Evolutionary conservation across 2,888 invertebrate genomes (phyloP), one percentile per base, ranked within the genome.

Genomic region (Drosophila austrosaltans): DNA sequence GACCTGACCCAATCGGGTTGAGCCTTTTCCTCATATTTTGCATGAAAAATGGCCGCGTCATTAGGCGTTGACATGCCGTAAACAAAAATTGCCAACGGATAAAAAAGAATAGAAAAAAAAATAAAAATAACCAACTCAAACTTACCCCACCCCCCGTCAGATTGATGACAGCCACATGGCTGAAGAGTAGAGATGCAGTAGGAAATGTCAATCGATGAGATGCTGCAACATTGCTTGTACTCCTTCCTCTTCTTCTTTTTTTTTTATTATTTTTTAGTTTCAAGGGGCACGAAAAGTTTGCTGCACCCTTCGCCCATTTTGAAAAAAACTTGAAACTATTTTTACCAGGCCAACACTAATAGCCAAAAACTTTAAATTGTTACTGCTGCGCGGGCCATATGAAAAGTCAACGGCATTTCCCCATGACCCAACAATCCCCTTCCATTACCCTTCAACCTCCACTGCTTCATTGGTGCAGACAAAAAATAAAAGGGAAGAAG

Each of bases 281-380:
- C 22, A 36, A 10, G 36, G 48, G 25, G 25, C 25, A 48, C 12
- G 25, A 48, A 48, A 48, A 48, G 48, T 48, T 48, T 48, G 10
- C 48, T 48, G 36, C 48, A 22, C 48, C 16, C 53, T 28, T 8
- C 6, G 10, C 5, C 39, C 5, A 20, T 4, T 32, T 48, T 59
- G 40, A 60, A 59, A 87, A 82, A 82, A 88, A 82, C 88, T 82
- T 88, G 82, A 78, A 82, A 83, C 88, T 81, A 82, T 82, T 82
- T 86, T 76, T 74, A 63, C 44, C 42, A 61, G 75, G 48, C 42
- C 40, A 42, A 42, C 78, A 83, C 87, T 89, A 89, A 85, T 85
- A 85, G 85, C 78, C 86, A 85, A 85, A 48, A 89, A 85, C 86
- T 85, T 85, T 89, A 87, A 85, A 89, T 89, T 87, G 89, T 87